Evolutionary conservation across 2,888 invertebrate genomes (phyloP).

Genomic region (Lissonota sp.): DNA sequence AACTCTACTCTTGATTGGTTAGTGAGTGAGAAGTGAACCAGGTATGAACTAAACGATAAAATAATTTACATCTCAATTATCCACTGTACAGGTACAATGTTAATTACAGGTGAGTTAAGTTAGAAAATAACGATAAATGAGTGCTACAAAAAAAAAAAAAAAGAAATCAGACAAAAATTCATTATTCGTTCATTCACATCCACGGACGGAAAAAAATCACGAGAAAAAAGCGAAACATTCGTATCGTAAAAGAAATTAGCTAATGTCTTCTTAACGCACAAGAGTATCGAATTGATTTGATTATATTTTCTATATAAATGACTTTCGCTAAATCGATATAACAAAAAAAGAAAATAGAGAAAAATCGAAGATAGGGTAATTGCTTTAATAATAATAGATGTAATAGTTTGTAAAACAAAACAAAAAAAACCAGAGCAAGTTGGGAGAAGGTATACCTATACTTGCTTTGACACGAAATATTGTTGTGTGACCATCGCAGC

Average conservation of each 20-base stretch:
- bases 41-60: slow-evolving; percentile 83
- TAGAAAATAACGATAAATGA: slow-evolving; percentile 73
- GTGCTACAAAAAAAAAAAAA: slow-evolving; percentile 34
- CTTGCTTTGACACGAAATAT: slow-evolving; percentile 80
- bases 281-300: slow-evolving; percentile 10
- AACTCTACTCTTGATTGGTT: slow-evolving; percentile 83
- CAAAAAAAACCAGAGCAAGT: slow-evolving; percentile 75
- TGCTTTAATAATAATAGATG: slow-evolving; percentile 41
- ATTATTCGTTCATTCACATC: slow-evolving; percentile 68
- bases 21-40: slow-evolving; percentile 83
- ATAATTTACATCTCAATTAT: slow-evolving; percentile 83
- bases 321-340: slow-evolving; percentile 15
- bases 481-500: slow-evolving; percentile 68
- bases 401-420: slow-evolving; percentile 64
- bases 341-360: slow-evolving; percentile 13
- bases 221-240: slow-evolving; percentile 15
- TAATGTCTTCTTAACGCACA: slow-evolving; percentile 1
- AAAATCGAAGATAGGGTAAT: background rate
- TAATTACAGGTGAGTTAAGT: slow-evolving; percentile 82
- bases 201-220: slow-evolving; percentile 28
- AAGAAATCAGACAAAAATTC: slow-evolving; percentile 61
- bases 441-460: slow-evolving; percentile 83
- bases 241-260: too few species aligned
- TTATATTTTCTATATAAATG: slow-evolving; percentile 18
- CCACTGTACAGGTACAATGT: slow-evolving; percentile 81